Base-by-base conservation (phyloP, 2,113 vertebrate genomes). In the Hymenochirus boettgeri region DNA sequence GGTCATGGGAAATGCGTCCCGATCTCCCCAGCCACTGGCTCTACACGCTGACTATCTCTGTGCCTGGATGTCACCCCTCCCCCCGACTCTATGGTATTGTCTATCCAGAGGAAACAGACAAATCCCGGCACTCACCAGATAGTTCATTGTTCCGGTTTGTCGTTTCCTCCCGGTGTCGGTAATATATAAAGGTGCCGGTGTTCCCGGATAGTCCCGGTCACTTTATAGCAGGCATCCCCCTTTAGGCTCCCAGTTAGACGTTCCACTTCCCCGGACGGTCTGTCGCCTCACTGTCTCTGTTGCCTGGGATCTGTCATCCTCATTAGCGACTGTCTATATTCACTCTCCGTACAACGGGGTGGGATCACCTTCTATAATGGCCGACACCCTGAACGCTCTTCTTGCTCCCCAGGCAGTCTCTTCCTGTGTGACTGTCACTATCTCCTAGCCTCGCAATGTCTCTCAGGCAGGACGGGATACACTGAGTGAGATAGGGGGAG, bases 71-170 rank as follows among this genome's bases (percentile, higher is more conserved):
- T 17, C 39, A 11, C 46, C 18, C 46, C 46, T 15, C 19, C 45
- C 46, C 21, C 18, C 42, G n/a, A 46, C 42, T 19, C 42, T 46
- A 8, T 15, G n/a, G 18, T 23, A 22, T 48, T 48, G 18, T 48
- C 46, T 48, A 18, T 48, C 13, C 19, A 47, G 24, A 18, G 42
- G 42, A 33, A 15, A 18, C 21, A 51, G 51, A 31, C 33, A 35
- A 26, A 47, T 65, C 23, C 19, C 42, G 2, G 24, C 37, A 53
- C 65, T 69, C 47, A 69, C 65, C 65, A 69, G 17, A 45, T 69
- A 69, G 65, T 69, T 69, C 65, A 69, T 69, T 53, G 65, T 69
- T 45, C 21, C 65, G 6, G 56, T 23, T 51, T n/a, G 27, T 13
- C 42, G 27, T 39, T 47, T 57, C 42, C 27, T 18, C 42, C 45